Base-by-base conservation (phyloP, 2,113 vertebrate species). In the Aldabrachelys gigantea region DNA sequence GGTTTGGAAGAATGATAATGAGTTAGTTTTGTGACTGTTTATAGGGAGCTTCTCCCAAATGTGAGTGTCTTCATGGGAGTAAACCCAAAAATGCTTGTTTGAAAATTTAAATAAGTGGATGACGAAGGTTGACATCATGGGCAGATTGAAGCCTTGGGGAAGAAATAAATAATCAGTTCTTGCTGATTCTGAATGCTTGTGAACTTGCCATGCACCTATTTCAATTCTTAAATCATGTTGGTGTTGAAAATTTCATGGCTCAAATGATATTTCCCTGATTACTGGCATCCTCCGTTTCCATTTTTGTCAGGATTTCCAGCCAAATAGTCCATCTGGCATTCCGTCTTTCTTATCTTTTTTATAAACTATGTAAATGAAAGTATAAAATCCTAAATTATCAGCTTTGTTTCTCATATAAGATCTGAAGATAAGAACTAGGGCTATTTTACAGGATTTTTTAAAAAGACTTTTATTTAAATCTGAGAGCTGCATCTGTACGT, bases 291-390 rank as follows among this genome's bases (percentile, higher is more conserved):
- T 96, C 80, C 95, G 82, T 94, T 98, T 97, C 94, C 83, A 94
- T 97, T 98, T 96, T 90, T 96, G 78, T 95, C 94, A 97, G 89
- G 96, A 97, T 49, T 75, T 92, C 47, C 90, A 98, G 97, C 97
- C 98, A 98, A 97, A 95, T 91, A 54, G 90, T 96, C 97, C 97
- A 98, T 98, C 97, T 98, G 98, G 95, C 89, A 97, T 97, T 90
- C 93, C 95, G 80, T 94, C 91, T 95, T 65, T 38, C 92, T 95
- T 90, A 94, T 95, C 92, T 97, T 97, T 90, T 94, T 94, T 97
- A 97, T 87, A 93, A 97, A 79, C 50, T 94, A 81, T 72, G 96
- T 92, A 97, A 98, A 97, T 88, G 84, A 94, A 95, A 87, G 89
- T 96, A 93, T 95, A 95, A 97, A 95, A 96, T 92, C 85, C 72